Conservation (phyloP, 2,888 invertebrate species). For the Imbricaverruca yamaguchii region DNA sequence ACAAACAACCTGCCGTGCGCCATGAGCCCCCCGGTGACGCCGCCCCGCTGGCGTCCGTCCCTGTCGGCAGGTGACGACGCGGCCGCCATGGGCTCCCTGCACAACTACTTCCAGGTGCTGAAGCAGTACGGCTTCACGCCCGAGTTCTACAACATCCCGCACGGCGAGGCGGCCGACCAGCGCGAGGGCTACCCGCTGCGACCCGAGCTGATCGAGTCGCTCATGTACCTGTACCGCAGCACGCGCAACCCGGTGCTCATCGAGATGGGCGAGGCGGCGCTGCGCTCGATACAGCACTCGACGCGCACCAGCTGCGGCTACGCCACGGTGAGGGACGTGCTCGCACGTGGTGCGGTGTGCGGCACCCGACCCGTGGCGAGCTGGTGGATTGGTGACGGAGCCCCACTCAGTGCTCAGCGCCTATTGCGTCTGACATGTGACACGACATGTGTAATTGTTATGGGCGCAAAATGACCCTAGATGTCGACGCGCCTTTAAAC, state of each 20-base stretch:
- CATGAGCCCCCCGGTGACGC: too few relatives aligned
- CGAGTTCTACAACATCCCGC: constrained; percentile 93
- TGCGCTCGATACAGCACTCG: constrained; percentile 87
- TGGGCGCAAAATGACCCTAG: too few relatives aligned
- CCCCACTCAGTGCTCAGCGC: too few relatives aligned
- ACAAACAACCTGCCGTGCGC: too few relatives aligned
- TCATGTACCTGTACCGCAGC: constrained; percentile 90
- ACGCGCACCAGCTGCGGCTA: constrained; percentile 93
- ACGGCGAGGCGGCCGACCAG: constrained; percentile 72
- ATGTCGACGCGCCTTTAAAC: too few relatives aligned
- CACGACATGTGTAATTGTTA: too few relatives aligned
- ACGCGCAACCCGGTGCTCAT: constrained; percentile 88
- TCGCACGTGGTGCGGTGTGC: too few relatives aligned
- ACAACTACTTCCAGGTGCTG: constrained; percentile 92
- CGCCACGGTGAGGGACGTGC: constrained; percentile 67
- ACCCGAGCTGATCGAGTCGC: constrained; percentile 92
- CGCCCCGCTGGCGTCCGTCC: too few relatives aligned
- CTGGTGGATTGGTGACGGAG: too few relatives aligned
- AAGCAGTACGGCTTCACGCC: constrained; percentile 96
- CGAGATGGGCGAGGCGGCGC: constrained; percentile 86
- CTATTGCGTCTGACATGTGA: too few relatives aligned
- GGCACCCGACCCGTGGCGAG: too few relatives aligned
- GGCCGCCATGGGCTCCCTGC: constrained; percentile 83
- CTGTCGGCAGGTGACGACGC: constrained; percentile 72
- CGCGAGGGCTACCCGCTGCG: constrained; percentile 88